These are phyloP conservation scores for Diadumene lineata DNA, from an alignment of 92 coral and sea anemone species.

Conservation along the genomic window DNA sequence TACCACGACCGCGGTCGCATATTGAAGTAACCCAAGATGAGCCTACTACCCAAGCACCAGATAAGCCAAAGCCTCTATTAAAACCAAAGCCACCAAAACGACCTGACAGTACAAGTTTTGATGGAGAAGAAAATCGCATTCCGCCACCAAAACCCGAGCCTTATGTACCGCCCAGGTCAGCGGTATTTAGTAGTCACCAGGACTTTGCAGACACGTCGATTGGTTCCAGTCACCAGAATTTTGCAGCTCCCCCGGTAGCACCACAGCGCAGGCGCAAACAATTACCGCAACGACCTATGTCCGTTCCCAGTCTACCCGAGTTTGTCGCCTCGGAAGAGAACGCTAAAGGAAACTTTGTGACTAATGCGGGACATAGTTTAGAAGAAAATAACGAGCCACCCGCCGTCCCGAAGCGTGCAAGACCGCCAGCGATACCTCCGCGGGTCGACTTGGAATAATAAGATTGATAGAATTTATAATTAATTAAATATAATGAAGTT, in stretches of 20 bases:
- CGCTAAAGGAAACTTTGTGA: background rate
- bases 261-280: constrained; percentile 42
- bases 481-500: too few species aligned
- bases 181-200: background rate
- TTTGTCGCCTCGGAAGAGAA: constrained; percentile 4
- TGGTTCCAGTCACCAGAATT: background rate
- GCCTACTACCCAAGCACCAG: constrained; percentile 25
- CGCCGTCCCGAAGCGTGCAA: constrained; percentile 20
- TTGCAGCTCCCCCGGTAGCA: constrained; percentile 20
- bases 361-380: background rate
- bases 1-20: constrained; percentile 60
- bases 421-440: constrained; percentile 66
- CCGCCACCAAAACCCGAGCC: background rate
- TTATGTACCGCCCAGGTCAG: constrained; percentile 14
- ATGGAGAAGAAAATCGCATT: constrained; percentile 1
- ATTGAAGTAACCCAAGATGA: constrained; percentile 18
- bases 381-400: background rate
- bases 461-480: background rate
- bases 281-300: constrained; percentile 34
- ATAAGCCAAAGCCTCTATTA: constrained; percentile 42
- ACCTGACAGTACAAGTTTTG: background rate
- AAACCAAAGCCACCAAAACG: constrained; percentile 6
- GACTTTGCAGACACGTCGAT: constrained; percentile 4
- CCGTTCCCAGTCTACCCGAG: constrained; percentile 30
- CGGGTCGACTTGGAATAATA: constrained; percentile 61